phyloP scores from a whole-genome alignment of 2,888 invertebrate species.

The Ophion slaviceki region DNA sequence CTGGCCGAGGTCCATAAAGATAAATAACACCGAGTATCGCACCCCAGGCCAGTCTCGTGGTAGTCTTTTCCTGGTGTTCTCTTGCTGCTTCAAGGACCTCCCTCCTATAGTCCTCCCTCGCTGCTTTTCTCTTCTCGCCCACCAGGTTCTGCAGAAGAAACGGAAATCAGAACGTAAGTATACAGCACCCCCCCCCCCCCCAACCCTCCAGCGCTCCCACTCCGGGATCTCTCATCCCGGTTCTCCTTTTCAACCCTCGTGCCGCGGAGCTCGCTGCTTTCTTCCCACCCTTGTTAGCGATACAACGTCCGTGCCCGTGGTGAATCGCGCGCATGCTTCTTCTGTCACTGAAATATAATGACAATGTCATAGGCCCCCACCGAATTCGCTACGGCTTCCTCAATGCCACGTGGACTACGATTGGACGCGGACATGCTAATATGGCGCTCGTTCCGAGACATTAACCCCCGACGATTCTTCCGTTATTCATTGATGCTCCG shows the following conservation, averaged over 20 bases:
- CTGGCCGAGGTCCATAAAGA: slow-evolving; percentile 83
- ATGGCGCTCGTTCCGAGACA: slow-evolving; percentile 83
- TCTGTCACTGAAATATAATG: slow-evolving; percentile 82
- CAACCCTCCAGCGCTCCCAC: not conserved
- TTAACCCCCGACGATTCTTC: slow-evolving; percentile 74
- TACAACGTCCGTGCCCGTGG: slow-evolving; percentile 76
- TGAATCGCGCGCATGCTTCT: slow-evolving; percentile 82
- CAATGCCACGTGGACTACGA: slow-evolving; percentile 81
- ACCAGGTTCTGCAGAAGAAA: slow-evolving; percentile 24
- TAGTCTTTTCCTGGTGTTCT: slow-evolving; percentile 33
- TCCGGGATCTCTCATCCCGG: slow-evolving; percentile 21
- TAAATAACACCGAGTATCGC: slow-evolving; percentile 80
- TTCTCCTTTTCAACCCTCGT: slow-evolving; percentile 38
- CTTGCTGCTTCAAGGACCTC: slow-evolving; percentile 25
- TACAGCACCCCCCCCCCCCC: slow-evolving; percentile 11
- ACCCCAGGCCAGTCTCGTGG: slow-evolving; percentile 54
- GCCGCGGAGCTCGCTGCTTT: slow-evolving; percentile 52
- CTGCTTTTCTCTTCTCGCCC: slow-evolving; percentile 7
- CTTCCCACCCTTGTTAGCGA: slow-evolving; percentile 82
- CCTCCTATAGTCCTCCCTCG: slow-evolving; percentile 10
- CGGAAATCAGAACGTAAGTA: slow-evolving; percentile 30
- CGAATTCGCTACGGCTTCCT: slow-evolving; percentile 80
- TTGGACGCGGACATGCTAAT: slow-evolving; percentile 83
- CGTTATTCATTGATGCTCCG: slow-evolving; percentile 34
- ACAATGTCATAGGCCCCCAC: slow-evolving; percentile 81